Conservation (phyloP, 2,888 invertebrate species). For the Cabera pusaria region DNA sequence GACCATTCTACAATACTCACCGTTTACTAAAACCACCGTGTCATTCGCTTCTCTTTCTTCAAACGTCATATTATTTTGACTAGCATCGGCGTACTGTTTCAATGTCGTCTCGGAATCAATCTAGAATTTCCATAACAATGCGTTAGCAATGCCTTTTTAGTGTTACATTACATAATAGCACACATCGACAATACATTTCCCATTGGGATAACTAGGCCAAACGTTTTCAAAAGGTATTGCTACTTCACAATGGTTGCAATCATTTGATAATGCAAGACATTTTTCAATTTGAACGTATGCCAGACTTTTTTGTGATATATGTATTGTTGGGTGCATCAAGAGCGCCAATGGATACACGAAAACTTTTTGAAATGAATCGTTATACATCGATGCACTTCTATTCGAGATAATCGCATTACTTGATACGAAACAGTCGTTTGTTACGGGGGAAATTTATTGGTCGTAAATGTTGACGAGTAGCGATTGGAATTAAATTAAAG, state of each 20-base stretch:
- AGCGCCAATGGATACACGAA: slow-evolving; percentile 8
- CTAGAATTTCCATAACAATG: slow-evolving; percentile 48
- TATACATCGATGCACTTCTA: slow-evolving; percentile 21
- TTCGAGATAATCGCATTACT: slow-evolving; percentile 3
- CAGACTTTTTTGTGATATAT: slow-evolving; percentile 58
- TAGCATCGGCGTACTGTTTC: slow-evolving; percentile 32
- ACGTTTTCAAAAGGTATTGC: slow-evolving; percentile 57
- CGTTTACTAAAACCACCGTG: slow-evolving; percentile 15
- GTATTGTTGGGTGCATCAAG: slow-evolving; percentile 46
- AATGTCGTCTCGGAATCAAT: slow-evolving; percentile 40
- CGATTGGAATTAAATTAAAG: slow-evolving; percentile 4
- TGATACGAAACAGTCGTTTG: slow-evolving; percentile 11
- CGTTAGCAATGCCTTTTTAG: slow-evolving; percentile 50
- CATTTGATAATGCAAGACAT: slow-evolving; percentile 57
- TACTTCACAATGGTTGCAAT: slow-evolving; percentile 58
- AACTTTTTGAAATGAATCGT: slow-evolving; percentile 10
- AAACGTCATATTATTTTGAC: slow-evolving; percentile 33
- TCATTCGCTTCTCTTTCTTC: slow-evolving; percentile 25
- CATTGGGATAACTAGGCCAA: slow-evolving; percentile 65
- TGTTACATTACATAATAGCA: slow-evolving; percentile 49
- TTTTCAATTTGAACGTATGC: slow-evolving; percentile 67
- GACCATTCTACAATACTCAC: too few species aligned
- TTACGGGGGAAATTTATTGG: slow-evolving; percentile 19
- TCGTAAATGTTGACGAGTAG: slow-evolving; percentile 13
- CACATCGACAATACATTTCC: slow-evolving; percentile 51